These are phyloP conservation scores for Nasonia longicornis DNA, from an alignment of 1,140 invertebrate species.

Conservation along the genomic window DNA sequence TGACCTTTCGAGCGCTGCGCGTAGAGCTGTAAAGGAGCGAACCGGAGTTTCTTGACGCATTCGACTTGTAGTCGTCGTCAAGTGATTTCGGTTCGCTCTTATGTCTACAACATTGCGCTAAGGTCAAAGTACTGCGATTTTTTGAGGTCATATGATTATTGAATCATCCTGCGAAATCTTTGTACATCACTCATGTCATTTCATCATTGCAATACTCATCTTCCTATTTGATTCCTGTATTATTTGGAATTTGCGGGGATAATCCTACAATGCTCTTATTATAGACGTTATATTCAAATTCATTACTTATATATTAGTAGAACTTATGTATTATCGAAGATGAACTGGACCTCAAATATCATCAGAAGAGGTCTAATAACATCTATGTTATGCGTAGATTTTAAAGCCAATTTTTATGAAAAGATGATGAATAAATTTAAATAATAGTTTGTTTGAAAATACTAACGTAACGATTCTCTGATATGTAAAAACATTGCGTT, in stretches of 20 bases:
- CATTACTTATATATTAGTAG: background rate
- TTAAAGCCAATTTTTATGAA: background rate
- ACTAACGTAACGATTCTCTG: background rate
- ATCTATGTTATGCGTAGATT: background rate
- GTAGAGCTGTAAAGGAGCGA: conserved; percentile 15
- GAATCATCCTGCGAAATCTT: background rate
- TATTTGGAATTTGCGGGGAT: background rate
- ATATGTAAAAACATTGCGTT: background rate
- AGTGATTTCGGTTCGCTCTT: conserved; percentile 9
- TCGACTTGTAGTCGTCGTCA: background rate
- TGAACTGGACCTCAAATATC: conserved; percentile 39
- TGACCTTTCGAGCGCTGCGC: background rate
- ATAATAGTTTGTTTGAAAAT: background rate
- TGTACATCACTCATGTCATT: background rate
- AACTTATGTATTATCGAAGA: conserved; percentile 18
- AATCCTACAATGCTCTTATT: background rate
- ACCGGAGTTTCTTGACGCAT: background rate
- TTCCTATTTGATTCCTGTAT: background rate
- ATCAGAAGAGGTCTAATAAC: conserved; percentile 19
- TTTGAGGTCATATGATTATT: background rate
- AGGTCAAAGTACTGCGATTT: background rate
- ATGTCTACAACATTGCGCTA: background rate
- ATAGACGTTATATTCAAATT: background rate
- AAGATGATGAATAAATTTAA: background rate
- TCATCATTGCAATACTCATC: background rate